These are phyloP conservation scores for Paraplagusia blochii DNA, from an alignment of 2,113 vertebrate genomes.

Conservation along the genomic window DNA sequence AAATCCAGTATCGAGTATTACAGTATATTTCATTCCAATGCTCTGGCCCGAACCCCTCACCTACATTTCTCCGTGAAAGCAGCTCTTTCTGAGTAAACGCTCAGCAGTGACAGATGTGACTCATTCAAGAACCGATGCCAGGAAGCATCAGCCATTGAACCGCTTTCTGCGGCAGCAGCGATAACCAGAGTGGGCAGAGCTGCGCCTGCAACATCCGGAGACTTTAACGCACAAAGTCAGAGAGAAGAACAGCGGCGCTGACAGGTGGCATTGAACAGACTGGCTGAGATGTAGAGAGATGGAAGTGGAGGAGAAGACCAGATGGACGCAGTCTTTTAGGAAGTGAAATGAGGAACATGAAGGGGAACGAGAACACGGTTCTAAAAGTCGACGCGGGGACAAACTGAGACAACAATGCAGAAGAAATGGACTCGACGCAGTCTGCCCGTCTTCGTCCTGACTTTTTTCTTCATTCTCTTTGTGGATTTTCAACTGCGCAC, in stretches of 20 bases:
- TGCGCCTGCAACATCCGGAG: neutral
- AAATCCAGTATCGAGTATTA: too few species aligned
- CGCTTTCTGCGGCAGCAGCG: neutral
- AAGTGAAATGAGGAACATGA: slow-evolving; percentile 7
- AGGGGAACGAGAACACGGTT: neutral
- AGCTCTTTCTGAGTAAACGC: neutral
- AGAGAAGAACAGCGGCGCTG: neutral
- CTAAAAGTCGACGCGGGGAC: neutral
- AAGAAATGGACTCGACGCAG: slow-evolving; percentile 54
- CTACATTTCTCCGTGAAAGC: too few species aligned
- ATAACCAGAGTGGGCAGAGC: neutral
- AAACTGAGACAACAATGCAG: slow-evolving; percentile 37
- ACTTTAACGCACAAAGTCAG: slow-evolving; percentile 6
- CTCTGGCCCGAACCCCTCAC: too few species aligned
- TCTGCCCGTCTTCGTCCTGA: slow-evolving; percentile 49
- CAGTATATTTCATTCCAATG: too few species aligned
- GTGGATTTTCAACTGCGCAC: slow-evolving; percentile 66
- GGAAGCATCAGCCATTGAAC: neutral
- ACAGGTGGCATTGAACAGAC: too few species aligned
- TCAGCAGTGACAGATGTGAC: neutral
- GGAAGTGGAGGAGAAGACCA: neutral
- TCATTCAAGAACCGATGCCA: slow-evolving; percentile 33
- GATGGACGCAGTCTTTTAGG: slow-evolving; percentile 32
- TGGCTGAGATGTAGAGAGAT: neutral
- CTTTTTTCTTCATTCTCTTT: slow-evolving; percentile 61